Evolutionary conservation across 2,113 vertebrate genomes (phyloP).

Genomic region (Zosterops japonicus): DNA sequence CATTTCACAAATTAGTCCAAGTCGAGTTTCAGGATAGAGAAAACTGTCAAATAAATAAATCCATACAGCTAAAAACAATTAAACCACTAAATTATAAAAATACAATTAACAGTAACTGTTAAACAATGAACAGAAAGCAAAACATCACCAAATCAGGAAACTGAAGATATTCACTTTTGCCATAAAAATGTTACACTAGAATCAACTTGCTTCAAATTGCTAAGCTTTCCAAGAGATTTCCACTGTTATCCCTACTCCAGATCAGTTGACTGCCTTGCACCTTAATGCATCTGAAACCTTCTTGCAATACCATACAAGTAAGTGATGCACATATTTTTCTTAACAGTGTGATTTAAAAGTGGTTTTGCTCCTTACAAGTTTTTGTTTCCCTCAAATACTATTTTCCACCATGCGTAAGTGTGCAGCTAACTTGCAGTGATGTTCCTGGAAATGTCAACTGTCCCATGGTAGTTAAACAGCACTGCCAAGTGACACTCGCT

Average conservation of each 20-base stretch:
- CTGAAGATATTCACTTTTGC: background rate
- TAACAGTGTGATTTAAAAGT: background rate
- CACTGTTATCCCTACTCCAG: background rate
- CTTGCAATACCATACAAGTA: background rate
- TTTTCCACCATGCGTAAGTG: background rate
- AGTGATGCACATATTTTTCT: background rate
- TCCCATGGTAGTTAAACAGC: background rate
- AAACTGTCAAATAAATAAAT: slow-evolving; percentile 59
- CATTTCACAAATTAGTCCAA: slow-evolving; percentile 19
- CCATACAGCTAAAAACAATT: background rate
- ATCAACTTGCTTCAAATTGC: background rate
- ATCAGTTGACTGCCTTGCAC: background rate
- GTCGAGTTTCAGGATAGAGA: background rate
- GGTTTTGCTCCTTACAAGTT: background rate
- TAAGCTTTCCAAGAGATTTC: background rate
- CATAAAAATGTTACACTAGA: background rate
- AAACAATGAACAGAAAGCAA: background rate
- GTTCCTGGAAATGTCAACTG: background rate
- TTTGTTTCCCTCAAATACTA: background rate
- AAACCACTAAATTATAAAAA: slow-evolving; percentile 4
- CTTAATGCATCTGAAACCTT: background rate
- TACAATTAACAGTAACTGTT: background rate
- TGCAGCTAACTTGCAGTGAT: background rate
- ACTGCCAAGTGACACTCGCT: background rate
- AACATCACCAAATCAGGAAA: slow-evolving; percentile 10